phyloP scores from a whole-genome alignment of 2,113 vertebrate genomes.

The Arothron firmamentum region DNA sequence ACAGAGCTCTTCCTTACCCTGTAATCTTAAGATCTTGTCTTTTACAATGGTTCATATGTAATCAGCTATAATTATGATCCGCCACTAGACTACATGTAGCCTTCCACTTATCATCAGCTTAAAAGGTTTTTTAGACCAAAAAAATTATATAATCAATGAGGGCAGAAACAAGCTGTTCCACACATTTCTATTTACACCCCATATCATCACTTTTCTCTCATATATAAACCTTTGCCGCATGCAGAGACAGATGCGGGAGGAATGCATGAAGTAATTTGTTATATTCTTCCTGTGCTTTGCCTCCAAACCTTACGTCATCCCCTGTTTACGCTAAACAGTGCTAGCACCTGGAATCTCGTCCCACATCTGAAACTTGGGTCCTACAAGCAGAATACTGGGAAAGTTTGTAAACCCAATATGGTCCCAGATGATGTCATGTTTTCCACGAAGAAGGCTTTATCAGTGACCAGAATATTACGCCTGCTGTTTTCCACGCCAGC shows the following conservation, averaged over 20 bases:
- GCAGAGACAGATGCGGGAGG: background rate
- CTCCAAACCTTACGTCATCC: slow-evolving; percentile 10
- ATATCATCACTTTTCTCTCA: background rate
- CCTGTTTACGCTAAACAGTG: slow-evolving; percentile 9
- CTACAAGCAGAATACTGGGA: slow-evolving; percentile 20
- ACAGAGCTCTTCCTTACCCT: too few relatives aligned
- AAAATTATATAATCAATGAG: too few relatives aligned
- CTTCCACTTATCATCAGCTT: too few relatives aligned
- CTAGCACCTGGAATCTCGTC: slow-evolving; percentile 7
- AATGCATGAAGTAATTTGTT: background rate
- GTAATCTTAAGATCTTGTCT: too few relatives aligned
- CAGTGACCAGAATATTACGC: slow-evolving; percentile 24
- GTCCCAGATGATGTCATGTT: slow-evolving; percentile 44
- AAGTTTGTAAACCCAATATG: slow-evolving; percentile 9
- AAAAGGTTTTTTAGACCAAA: too few relatives aligned
- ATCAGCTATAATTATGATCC: too few relatives aligned
- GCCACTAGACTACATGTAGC: too few relatives aligned
- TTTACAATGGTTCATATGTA: too few relatives aligned
- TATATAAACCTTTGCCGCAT: background rate
- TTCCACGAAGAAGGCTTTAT: slow-evolving; percentile 35
- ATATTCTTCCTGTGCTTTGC: background rate
- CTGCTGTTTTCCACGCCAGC: slow-evolving; percentile 36
- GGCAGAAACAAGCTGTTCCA: too few relatives aligned
- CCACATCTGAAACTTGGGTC: slow-evolving; percentile 24
- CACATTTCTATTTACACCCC: too few relatives aligned